phyloP scores from a whole-genome alignment of 2,797 vertebrate species.

The Gastrophryne carolinensis region DNA sequence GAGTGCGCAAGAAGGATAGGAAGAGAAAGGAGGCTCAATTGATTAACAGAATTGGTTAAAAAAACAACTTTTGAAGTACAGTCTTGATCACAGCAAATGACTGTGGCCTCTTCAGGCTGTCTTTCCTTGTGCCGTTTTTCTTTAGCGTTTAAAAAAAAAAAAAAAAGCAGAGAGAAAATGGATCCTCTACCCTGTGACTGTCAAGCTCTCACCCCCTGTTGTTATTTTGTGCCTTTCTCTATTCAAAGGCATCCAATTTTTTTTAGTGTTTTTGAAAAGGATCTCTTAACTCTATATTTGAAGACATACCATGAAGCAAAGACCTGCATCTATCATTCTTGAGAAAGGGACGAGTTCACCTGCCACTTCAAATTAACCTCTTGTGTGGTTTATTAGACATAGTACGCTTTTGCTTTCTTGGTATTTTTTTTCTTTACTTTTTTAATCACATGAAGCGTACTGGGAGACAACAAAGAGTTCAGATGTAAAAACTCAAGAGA shows the following conservation, averaged over 20 bases:
- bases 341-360: constrained; percentile 88
- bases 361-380: constrained; percentile 97
- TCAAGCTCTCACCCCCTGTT: constrained; percentile 98
- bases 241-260: constrained; percentile 98
- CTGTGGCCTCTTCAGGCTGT: constrained; percentile 94
- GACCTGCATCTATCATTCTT: constrained; percentile 92
- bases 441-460: constrained; percentile 81
- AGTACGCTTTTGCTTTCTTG: constrained; percentile 53
- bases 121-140: constrained; percentile 79
- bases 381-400: constrained; percentile 86
- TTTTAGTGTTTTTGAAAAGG: constrained; percentile 65
- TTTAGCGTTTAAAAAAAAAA: constrained; percentile 69
- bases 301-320: constrained; percentile 88
- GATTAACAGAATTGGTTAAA: constrained; percentile 98
- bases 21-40: constrained; percentile 87
- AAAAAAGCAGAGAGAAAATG: constrained; percentile 89
- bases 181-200: constrained; percentile 93
- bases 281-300: constrained; percentile 98
- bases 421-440: constrained; percentile 18
- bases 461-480: constrained; percentile 80
- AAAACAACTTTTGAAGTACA: constrained; percentile 95
- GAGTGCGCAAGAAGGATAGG: constrained; percentile 42
- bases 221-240: constrained; percentile 99
- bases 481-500: constrained; percentile 71
- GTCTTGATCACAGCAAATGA: constrained; percentile 99